Evolutionary conservation across 2,797 vertebrate species (phyloP).

Genomic region (Lophura swinhoii): DNA sequence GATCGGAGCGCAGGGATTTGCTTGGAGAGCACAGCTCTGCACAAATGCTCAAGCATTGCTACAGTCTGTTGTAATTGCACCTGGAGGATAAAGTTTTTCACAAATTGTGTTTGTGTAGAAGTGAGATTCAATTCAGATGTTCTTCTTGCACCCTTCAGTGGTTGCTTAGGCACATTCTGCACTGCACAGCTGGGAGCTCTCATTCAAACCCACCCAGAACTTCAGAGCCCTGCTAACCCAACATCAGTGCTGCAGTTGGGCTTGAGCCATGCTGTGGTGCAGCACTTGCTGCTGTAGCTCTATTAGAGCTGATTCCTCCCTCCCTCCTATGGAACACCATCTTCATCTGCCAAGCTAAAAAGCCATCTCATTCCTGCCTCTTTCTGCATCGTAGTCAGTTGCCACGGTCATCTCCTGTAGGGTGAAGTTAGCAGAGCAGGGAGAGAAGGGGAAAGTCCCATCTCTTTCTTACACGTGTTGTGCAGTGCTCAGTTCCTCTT

Average conservation of each 20-base stretch:
- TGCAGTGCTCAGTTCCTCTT: neutral
- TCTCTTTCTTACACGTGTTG: neutral
- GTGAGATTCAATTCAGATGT: neutral
- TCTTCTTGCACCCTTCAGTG: neutral
- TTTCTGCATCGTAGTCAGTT: neutral
- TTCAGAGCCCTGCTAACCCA: neutral
- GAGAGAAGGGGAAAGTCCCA: neutral
- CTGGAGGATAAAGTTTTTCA: accelerated
- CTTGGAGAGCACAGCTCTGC: too few species aligned
- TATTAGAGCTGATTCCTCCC: neutral
- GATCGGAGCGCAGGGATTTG: neutral
- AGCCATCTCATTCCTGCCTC: neutral
- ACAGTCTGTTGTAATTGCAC: accelerated
- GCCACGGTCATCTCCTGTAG: neutral
- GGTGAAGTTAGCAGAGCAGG: neutral
- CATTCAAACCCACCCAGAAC: neutral
- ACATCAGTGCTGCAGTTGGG: neutral
- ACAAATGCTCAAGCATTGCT: accelerated
- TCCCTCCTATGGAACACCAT: neutral
- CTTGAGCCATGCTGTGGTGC: too few species aligned
- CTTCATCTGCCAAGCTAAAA: neutral
- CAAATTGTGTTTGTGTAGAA: neutral
- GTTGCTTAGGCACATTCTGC: accelerated
- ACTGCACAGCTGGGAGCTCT: neutral
- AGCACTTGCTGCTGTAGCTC: too few species aligned